A percentile compares a stretch with the other conserved stretches of the same genome.
phyloP scores from a whole-genome alignment of 2,113 vertebrate genomes.

The Montifringilla adamsi region DNA sequence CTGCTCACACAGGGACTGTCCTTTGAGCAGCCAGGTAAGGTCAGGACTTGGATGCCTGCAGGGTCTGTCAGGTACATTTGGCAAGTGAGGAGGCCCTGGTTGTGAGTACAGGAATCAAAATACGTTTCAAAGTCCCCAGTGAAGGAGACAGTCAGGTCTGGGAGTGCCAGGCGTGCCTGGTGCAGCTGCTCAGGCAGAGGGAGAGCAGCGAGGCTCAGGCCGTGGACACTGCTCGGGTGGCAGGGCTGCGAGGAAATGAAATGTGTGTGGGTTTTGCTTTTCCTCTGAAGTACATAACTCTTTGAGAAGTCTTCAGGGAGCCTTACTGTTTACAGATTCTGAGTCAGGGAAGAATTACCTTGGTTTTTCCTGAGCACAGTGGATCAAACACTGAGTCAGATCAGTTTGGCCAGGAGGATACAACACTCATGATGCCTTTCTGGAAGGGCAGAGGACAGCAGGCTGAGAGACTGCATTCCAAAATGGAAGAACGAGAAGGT shows the following conservation, averaged over 20 bases:
- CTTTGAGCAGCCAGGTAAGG: background rate
- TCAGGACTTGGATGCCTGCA: background rate
- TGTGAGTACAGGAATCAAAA: background rate
- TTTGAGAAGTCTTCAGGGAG: background rate
- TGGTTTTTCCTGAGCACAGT: background rate
- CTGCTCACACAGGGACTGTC: background rate
- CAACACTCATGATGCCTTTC: background rate
- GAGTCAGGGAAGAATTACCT: background rate
- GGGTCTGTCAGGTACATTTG: background rate
- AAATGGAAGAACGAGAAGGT: background rate
- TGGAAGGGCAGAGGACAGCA: background rate
- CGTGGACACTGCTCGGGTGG: accelerated
- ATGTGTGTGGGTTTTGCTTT: accelerated
- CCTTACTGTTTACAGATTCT: background rate
- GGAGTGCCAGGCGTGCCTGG: accelerated
- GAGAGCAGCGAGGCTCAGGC: background rate
- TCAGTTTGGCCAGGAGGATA: background rate
- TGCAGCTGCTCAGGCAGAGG: background rate
- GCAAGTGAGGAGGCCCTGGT: background rate
- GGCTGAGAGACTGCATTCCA: background rate
- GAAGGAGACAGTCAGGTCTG: background rate
- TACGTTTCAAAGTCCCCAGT: background rate
- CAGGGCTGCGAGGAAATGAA: background rate
- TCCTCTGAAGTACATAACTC: background rate
- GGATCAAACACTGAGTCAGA: background rate